Base-by-base conservation (phyloP, 1,140 invertebrate species). In the Hycleus cichorii region DNA sequence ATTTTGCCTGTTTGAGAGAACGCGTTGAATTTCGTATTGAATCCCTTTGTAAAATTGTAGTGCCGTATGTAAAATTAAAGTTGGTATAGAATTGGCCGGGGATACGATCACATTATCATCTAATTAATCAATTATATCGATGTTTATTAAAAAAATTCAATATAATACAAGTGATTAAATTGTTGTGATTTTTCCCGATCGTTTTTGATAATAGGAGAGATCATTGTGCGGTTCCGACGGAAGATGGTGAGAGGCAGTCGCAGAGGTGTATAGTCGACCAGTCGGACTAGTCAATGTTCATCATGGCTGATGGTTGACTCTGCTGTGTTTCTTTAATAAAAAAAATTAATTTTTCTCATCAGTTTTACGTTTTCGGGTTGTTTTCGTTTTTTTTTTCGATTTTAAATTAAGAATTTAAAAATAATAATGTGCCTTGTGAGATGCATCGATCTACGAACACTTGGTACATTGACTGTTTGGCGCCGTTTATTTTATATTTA, bases 1-100 rank as follows among this genome's bases (percentile, higher is more conserved):
- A 91, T 91, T 84, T 90, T 90, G 86, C 81, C 81, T 82, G 81
- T 81, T 79, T 80, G 80, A 81, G 18, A 18, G 81, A 83, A 80
- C 81, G 77, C 79, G 83, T 80, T 78, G 79, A 82, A 83, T 80
- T 83, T 82, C 77, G 77, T 78, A 79, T 18, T 78, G 81, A 82
- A 79, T 80, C 79, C 18, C 18, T 18, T 65, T 64, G 60, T 49
- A 67, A 65, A 66, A 42, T 42, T 67, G 63, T 68, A 48, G 64
- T 65, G 54, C 67, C 63, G 55, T 62, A 67, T 70, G 68, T 68
- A 63, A 64, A 18, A 68, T 67, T 64, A 64, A 65, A 69, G 64
- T 32, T 32, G 63, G 63, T 61, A 52, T 53, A 59, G 64, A 69
- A 68, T 67, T 71, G 60, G 69, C 50, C 54, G 59, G 68, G 66